Percentiles rank a stretch among this genome's conserved stretches.
These are phyloP conservation scores for Tiphia femorata DNA, from an alignment of 2,888 invertebrate species.

Conservation along the genomic window DNA sequence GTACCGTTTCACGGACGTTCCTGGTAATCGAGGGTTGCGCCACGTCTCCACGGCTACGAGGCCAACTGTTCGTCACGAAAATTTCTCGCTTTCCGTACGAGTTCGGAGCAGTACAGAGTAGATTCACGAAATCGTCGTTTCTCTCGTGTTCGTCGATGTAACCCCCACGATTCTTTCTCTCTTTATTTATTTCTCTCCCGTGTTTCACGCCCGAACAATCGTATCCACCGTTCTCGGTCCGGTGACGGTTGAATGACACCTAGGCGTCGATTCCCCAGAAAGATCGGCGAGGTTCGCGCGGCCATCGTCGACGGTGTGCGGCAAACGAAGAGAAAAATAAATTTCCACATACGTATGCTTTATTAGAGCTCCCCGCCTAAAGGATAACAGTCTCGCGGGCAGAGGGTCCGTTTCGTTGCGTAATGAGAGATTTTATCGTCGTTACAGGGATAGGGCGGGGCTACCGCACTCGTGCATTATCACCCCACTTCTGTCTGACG, in stretches of 20 bases:
- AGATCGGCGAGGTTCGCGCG: conserved; percentile 19
- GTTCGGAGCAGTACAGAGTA: too few species aligned
- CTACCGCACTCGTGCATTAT: conserved; percentile 62
- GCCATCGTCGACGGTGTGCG: neutral
- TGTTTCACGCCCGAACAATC: too few species aligned
- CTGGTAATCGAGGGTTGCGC: too few species aligned
- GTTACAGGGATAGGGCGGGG: conserved; percentile 66
- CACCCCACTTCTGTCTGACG: conserved; percentile 60
- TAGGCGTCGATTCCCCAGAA: conserved; percentile 23
- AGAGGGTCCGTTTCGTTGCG: conserved; percentile 61
- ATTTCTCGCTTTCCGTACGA: too few species aligned
- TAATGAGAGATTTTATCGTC: conserved; percentile 65
- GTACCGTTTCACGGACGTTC: too few species aligned
- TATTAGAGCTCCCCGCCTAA: conserved; percentile 53
- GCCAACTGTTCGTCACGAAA: too few species aligned
- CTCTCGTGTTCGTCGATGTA: too few species aligned
- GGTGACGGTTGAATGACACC: conserved; percentile 19
- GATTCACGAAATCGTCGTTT: too few species aligned
- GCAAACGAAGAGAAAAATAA: conserved; percentile 46
- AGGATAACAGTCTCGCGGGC: conserved; percentile 50
- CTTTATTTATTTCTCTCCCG: too few species aligned
- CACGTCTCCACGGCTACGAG: too few species aligned
- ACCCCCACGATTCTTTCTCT: too few species aligned
- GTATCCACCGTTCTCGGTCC: too few species aligned
- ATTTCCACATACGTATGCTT: conserved; percentile 51